Conservation (phyloP, 1,140 invertebrate genomes). For the Drosophila fuyamai region DNA sequence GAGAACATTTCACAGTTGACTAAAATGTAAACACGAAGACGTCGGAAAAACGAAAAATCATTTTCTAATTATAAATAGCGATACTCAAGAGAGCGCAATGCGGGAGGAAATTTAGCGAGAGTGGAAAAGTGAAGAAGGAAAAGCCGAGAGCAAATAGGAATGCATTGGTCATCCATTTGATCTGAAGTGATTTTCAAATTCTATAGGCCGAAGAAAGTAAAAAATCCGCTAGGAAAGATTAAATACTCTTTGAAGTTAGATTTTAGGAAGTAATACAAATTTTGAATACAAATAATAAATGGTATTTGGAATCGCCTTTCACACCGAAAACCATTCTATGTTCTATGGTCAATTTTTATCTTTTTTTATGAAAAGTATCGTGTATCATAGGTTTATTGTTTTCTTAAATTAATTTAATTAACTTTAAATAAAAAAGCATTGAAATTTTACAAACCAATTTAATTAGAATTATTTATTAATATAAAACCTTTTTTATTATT, state of each 20-base stretch:
- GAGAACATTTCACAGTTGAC: slow-evolving; percentile 64
- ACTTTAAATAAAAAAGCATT: no score
- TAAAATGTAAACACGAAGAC: slow-evolving; percentile 72
- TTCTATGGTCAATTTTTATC: no score
- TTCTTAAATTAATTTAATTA: no score
- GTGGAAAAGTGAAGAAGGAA: slow-evolving; percentile 6
- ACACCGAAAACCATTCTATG: no score
- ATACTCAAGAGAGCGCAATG: slow-evolving; percentile 35
- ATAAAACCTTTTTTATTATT: no score
- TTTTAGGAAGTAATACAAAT: not conserved
- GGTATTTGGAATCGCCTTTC: no score
- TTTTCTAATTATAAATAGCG: slow-evolving; percentile 76
- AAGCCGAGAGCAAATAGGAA: slow-evolving; percentile 14
- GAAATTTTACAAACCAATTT: no score
- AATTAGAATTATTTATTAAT: no score
- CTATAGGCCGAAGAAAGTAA: slow-evolving; percentile 29
- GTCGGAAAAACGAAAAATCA: slow-evolving; percentile 74
- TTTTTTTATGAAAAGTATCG: no score
- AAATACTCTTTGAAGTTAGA: slow-evolving; percentile 3
- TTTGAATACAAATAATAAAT: no score
- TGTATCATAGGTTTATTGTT: no score
- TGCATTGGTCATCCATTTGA: slow-evolving; percentile 63
- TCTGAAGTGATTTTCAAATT: slow-evolving; percentile 57
- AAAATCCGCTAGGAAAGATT: not conserved
- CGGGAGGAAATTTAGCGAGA: slow-evolving; percentile 7